Base-by-base conservation (phyloP, 1,140 invertebrate species). In the Pogonomyrmex barbatus region DNA sequence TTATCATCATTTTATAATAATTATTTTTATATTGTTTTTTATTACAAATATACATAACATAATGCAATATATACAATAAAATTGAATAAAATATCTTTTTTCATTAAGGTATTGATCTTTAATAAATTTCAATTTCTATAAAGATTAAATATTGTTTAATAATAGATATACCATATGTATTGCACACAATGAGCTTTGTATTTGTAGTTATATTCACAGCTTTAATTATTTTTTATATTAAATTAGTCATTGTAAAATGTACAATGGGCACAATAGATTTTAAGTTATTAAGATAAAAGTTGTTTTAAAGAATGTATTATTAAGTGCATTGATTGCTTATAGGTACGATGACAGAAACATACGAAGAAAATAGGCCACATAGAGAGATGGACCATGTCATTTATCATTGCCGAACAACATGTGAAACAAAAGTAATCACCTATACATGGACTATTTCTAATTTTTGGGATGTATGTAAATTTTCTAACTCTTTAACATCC, bases 91-190 rank as follows among this genome's bases (percentile, higher is more conserved):
- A 54, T 54, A 54, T 54, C n/a, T 12, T 54, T 54, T n/a, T n/a
- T 2, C n/a, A 54, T n/a, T 1, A 54, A 54, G n/a, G 52, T 54
- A 54, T 54, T 54, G 17, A 54, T 54, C 2, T 54, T 54, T n/a
- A 62, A 62, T 63, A 63, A 63, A 36, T 1, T 60, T 10, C 10
- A 60, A 60, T 60, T 60, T 56, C 24, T 56, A 56, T 58, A 58
- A 24, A 58, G n/a, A 58, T 58, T 54, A 24, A 24, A 24, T 24
- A 24, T 24, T 24, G 24, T 54, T 4, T n/a, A 5, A 54, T 54
- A 54, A n/a, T n/a, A n/a, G n/a, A 56, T 56, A 56, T 56, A 56
- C 5, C n/a, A 56, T 5, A 56, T n/a, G 3, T 54, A n/a, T 54
- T 54, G n/a, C n/a, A 54, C 12, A 5, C 2, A 5, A n/a, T 56